phyloP scores from a whole-genome alignment of 1,140 invertebrate species.

The Penaeus vannamei region DNA sequence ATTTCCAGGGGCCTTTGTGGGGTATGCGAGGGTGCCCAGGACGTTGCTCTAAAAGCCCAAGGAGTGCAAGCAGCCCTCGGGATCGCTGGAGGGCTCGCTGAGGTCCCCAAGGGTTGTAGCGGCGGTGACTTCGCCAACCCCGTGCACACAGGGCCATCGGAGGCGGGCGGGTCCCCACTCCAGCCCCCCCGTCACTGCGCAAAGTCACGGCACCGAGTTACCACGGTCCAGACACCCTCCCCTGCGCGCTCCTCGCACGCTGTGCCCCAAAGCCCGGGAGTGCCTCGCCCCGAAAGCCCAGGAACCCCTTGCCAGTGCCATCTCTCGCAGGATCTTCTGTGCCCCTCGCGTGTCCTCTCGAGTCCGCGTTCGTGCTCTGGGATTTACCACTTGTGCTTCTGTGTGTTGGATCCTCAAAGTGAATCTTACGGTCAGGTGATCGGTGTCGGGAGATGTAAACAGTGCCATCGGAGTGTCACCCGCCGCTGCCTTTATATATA shows the following conservation, averaged over 20 bases:
- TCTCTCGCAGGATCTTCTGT: not conserved
- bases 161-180: conserved; percentile 54
- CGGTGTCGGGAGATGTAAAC: not conserved
- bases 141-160: conserved; percentile 45
- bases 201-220: conserved; percentile 61
- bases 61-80: not conserved
- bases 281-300: not conserved
- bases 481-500: no score
- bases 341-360: not conserved
- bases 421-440: not conserved
- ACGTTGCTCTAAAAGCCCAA: conserved; percentile 31
- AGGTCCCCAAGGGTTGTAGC: conserved; percentile 2
- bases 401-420: no score
- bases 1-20: not conserved
- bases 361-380: no score
- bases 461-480: conserved; percentile 9
- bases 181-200: conserved; percentile 55
- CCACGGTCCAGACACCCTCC: conserved; percentile 48
- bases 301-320: conserved; percentile 22
- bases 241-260: not conserved
- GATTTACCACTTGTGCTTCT: no score
- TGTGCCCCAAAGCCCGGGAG: conserved; percentile 4
- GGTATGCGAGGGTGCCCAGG: not conserved
- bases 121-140: conserved; percentile 61
- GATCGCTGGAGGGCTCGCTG: not conserved